phyloP scores from a whole-genome alignment of 2,797 vertebrate genomes.

The Sebastes oblongus region DNA sequence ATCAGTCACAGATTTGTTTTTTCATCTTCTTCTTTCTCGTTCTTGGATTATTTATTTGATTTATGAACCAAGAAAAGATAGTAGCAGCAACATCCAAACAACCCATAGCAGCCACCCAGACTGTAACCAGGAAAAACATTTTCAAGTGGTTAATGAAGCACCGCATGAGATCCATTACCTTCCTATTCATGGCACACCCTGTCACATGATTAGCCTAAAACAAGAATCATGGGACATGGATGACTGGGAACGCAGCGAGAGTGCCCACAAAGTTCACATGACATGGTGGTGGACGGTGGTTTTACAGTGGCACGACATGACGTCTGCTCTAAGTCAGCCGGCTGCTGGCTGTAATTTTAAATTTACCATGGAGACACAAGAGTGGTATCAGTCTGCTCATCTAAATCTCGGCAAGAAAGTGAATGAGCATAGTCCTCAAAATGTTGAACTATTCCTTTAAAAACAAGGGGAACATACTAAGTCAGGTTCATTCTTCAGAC shows the following conservation, averaged over 20 bases:
- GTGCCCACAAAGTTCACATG: conserved; percentile 40
- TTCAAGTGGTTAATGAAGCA: conserved; percentile 72
- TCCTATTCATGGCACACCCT: conserved; percentile 63
- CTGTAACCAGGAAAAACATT: conserved; percentile 45
- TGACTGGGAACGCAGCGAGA: conserved; percentile 12
- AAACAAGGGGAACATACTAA: background rate
- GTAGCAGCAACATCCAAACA: background rate
- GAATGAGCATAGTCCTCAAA: background rate
- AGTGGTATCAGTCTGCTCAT: background rate
- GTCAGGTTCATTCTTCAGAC: background rate
- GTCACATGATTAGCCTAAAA: conserved; percentile 79
- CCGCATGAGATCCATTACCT: conserved; percentile 77
- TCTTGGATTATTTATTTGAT: background rate
- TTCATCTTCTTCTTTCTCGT: background rate
- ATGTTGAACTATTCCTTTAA: background rate
- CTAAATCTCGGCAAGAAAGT: background rate
- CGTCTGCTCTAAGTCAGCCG: background rate
- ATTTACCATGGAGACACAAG: background rate
- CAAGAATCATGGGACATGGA: conserved; percentile 77
- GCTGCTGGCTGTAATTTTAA: background rate
- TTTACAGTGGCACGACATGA: background rate
- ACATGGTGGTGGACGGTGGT: background rate
- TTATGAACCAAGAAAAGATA: background rate
- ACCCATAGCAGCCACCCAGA: background rate
- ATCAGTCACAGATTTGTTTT: background rate